These are phyloP conservation scores for Rafetus swinhoei DNA, from an alignment of 2,113 vertebrate species.

Conservation along the genomic window DNA sequence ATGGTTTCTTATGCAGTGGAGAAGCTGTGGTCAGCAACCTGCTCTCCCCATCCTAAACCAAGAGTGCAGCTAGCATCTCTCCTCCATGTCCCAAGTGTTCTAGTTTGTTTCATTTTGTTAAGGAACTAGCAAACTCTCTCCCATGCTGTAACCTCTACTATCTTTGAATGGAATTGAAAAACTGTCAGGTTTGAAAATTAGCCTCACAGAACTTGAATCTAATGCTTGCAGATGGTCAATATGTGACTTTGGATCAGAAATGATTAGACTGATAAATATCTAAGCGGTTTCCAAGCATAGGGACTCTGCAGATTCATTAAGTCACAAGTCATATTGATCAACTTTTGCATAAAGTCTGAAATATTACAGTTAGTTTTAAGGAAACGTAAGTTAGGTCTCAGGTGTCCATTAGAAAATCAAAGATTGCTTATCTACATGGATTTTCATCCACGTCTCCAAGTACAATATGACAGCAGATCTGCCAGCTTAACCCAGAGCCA, in stretches of 20 bases:
- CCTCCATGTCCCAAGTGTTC: neutral
- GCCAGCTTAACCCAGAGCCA: too few species aligned
- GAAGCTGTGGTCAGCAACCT: slow-evolving; percentile 17
- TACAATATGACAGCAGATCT: neutral
- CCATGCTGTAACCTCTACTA: neutral
- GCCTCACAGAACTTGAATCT: neutral
- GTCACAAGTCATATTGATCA: neutral
- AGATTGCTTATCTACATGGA: neutral
- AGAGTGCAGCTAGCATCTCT: neutral
- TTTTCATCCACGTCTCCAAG: neutral
- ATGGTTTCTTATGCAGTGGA: neutral
- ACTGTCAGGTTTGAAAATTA: neutral
- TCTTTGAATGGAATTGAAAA: neutral
- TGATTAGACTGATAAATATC: neutral
- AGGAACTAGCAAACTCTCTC: neutral
- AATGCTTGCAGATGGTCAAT: neutral
- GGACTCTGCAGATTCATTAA: neutral
- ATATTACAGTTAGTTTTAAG: neutral
- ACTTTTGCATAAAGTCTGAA: neutral
- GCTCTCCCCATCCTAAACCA: neutral
- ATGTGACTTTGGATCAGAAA: neutral
- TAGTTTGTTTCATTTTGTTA: neutral
- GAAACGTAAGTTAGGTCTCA: neutral
- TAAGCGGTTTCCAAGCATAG: neutral
- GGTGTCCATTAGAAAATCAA: neutral